phyloP scores from a whole-genome alignment of 2,113 vertebrate genomes.

The Tringa solitaria region DNA sequence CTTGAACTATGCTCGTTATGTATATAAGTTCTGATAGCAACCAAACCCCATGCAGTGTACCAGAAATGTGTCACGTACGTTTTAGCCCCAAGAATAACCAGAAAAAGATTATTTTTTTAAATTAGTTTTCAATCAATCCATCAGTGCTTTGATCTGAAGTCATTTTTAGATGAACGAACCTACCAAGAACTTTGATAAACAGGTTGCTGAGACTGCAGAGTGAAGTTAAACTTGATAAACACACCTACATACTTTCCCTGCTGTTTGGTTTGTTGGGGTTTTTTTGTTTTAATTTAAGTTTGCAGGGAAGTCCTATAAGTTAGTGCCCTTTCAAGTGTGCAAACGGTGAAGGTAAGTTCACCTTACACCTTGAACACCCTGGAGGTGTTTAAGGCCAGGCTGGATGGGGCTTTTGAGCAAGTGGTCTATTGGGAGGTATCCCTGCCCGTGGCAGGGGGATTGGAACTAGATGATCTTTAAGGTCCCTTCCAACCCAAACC shows the following conservation, averaged over 20 bases:
- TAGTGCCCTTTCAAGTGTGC: neutral
- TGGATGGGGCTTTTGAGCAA: no score
- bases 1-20: neutral
- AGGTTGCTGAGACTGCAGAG: neutral
- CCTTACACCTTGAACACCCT: no score
- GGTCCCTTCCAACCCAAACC: no score
- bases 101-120: neutral
- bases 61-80: neutral
- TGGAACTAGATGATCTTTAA: no score
- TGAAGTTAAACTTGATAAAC: neutral
- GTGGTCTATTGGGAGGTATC: no score
- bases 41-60: neutral
- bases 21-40: constrained; percentile 15
- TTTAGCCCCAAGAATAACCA: neutral
- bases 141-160: neutral
- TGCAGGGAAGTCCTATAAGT: neutral
- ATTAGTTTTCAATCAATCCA: neutral
- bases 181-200: neutral
- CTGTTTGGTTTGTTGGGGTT: neutral
- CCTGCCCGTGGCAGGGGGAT: no score
- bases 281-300: neutral
- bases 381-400: no score
- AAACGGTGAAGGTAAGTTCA: neutral
- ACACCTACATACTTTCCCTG: neutral
- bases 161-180: neutral